Percentiles rank a stretch among this genome's conserved stretches.
Evolutionary conservation across 2,888 invertebrate species (phyloP).

Genomic region (Drosophila anomalata): DNA sequence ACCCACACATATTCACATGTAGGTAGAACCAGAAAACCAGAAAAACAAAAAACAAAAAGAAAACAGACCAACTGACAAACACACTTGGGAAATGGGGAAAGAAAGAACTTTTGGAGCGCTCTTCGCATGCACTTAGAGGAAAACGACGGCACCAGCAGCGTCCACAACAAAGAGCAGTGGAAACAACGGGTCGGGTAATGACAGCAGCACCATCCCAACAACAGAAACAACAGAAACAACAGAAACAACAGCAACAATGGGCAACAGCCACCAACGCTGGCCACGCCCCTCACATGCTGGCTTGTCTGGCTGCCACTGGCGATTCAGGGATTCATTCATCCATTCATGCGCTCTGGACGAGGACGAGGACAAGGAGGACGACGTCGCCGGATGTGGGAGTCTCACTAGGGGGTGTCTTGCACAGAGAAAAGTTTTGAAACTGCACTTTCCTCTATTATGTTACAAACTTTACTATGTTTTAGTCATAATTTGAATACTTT

Average conservation of each 20-base stretch:
- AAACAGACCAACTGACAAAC: slow-evolving; percentile 13
- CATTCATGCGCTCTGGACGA: slow-evolving; percentile 66
- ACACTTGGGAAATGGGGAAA: slow-evolving; percentile 23
- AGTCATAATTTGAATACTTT: too few relatives aligned
- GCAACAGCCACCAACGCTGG: slow-evolving; percentile 56
- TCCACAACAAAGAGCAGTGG: slow-evolving; percentile 37
- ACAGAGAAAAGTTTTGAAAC: slow-evolving; percentile 5
- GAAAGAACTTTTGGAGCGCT: slow-evolving; percentile 64
- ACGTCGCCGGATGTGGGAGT: slow-evolving; percentile 32
- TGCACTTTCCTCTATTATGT: too few relatives aligned
- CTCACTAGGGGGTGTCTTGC: slow-evolving; percentile 9
- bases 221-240: too few relatives aligned
- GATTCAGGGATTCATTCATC: slow-evolving; percentile 71
- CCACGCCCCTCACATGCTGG: slow-evolving; percentile 65
- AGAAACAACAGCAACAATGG: slow-evolving; percentile 67
- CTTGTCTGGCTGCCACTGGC: slow-evolving; percentile 60
- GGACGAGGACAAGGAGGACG: slow-evolving; percentile 51
- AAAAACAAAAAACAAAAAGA: slow-evolving; percentile 2
- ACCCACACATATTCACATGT: slow-evolving; percentile 12
- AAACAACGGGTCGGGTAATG: slow-evolving; percentile 58
- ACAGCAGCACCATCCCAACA: slow-evolving; percentile 48
- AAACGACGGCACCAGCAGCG: slow-evolving; percentile 61
- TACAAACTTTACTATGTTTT: too few relatives aligned
- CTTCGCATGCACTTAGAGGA: slow-evolving; percentile 73
- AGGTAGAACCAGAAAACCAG: slow-evolving; percentile 1